Evolutionary conservation across 2,113 vertebrate genomes (phyloP).

Genomic region (Chionodraco myersi): DNA sequence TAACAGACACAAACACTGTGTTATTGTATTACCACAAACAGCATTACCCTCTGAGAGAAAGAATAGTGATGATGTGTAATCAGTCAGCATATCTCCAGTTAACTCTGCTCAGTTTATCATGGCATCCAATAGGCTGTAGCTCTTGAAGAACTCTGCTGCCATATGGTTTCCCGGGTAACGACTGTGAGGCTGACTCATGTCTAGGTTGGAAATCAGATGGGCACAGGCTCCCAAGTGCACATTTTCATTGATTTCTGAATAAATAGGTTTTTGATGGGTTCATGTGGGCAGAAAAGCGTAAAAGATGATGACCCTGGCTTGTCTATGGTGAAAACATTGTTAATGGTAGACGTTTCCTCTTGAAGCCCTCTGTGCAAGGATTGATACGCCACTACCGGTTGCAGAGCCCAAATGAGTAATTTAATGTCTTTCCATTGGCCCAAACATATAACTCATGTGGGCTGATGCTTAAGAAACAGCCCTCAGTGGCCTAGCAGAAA

Average conservation of each 20-base stretch:
- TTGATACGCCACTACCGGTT: not conserved
- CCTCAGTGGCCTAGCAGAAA: constrained; percentile 7
- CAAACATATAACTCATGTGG: constrained; percentile 29
- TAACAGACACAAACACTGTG: not conserved
- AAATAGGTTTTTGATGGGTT: constrained; percentile 11
- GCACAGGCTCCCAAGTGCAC: constrained; percentile 9
- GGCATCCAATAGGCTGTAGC: not conserved
- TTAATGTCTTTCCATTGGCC: constrained; percentile 17
- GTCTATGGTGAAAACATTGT: not conserved
- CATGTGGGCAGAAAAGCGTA: not conserved
- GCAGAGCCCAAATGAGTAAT: constrained; percentile 30
- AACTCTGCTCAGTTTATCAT: not conserved
- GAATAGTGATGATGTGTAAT: constrained; percentile 1
- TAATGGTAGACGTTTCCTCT: not conserved
- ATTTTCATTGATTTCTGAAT: constrained; percentile 12
- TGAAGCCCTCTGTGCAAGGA: not conserved
- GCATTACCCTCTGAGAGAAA: not conserved
- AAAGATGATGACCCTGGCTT: not conserved
- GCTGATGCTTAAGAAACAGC: constrained; percentile 18
- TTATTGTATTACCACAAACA: not conserved
- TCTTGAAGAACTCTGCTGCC: constrained; percentile 6
- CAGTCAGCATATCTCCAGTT: not conserved
- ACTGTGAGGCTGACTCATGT: constrained; percentile 38
- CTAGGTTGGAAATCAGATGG: constrained; percentile 27
- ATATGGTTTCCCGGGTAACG: constrained; percentile 45